A percentile compares a stretch with the other conserved stretches of the same genome.
phyloP scores from a whole-genome alignment of 1,140 invertebrate genomes.

The Eupristina koningsbergeri region DNA sequence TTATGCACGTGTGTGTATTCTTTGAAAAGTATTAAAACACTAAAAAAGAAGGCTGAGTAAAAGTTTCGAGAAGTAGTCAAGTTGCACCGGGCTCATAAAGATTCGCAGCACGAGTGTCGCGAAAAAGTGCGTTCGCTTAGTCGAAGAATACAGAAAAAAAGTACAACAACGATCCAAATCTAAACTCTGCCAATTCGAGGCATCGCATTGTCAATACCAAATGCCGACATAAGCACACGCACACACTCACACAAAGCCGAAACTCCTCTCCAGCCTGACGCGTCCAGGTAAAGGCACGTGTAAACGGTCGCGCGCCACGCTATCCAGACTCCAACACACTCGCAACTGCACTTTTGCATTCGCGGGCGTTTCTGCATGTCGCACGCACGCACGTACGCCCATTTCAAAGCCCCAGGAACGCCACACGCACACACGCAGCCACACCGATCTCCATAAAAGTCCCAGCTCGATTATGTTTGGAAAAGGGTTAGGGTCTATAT shows the following conservation, averaged over 20 bases:
- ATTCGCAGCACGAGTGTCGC: neutral
- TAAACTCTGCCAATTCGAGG: neutral
- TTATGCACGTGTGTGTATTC: neutral
- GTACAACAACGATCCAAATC: neutral
- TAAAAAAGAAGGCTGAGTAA: neutral
- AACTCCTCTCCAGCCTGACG: neutral
- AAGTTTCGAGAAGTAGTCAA: slow-evolving; percentile 39
- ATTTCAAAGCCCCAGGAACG: neutral
- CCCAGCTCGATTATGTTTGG: slow-evolving; percentile 11
- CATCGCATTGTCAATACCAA: neutral
- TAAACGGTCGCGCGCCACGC: neutral
- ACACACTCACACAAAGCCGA: no score
- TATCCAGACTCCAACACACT: no score
- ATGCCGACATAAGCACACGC: no score
- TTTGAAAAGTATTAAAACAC: slow-evolving; percentile 15
- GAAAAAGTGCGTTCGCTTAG: neutral
- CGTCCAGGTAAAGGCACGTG: neutral
- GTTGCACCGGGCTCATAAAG: slow-evolving; percentile 10
- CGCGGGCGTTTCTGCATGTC: no score
- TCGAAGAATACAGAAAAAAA: neutral
- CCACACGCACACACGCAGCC: neutral
- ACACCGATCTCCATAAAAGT: neutral
- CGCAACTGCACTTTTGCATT: no score
- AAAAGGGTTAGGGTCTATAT: slow-evolving; percentile 36
- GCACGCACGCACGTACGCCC: neutral